A percentile compares a stretch with the other conserved stretches of the same genome.
phyloP scores from a whole-genome alignment of 2,888 invertebrate genomes.

The Holacanthella duospinosa region DNA sequence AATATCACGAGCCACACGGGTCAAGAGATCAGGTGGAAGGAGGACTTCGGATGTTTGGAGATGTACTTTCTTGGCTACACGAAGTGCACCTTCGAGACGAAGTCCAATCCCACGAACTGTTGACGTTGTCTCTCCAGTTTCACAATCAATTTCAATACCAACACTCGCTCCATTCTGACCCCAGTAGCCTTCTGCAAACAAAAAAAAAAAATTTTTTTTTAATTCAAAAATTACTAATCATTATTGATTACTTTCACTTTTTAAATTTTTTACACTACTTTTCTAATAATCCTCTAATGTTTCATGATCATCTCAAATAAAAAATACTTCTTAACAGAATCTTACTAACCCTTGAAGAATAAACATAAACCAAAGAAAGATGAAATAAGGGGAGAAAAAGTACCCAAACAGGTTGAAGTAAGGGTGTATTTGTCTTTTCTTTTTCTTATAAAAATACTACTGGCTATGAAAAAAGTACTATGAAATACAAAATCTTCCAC shows the following conservation, averaged over 20 bases:
- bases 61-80: constrained; percentile 68
- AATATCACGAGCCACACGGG: constrained; percentile 66
- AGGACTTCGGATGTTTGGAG: constrained; percentile 74
- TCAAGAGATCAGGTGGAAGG: constrained; percentile 69
- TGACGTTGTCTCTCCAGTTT: constrained; percentile 36
- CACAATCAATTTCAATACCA: constrained; percentile 24
- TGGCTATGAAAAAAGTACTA: too few relatives aligned
- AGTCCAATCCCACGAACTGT: constrained; percentile 55
- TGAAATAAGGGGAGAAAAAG: too few relatives aligned
- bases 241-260: too few relatives aligned
- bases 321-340: neutral
- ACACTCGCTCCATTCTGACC: constrained; percentile 12
- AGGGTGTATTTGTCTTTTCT: too few relatives aligned
- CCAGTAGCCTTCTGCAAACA: constrained; percentile 20
- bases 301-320: neutral
- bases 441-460: too few relatives aligned
- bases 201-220: constrained; percentile 9
- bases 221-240: too few relatives aligned
- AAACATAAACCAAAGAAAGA: too few relatives aligned
- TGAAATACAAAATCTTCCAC: too few relatives aligned
- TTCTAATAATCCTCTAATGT: too few relatives aligned
- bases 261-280: too few relatives aligned
- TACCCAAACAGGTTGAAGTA: too few relatives aligned
- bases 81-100: constrained; percentile 64
- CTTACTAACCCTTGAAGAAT: neutral